These are phyloP conservation scores for Lepidothrix coronata DNA, from an alignment of 2,113 vertebrate genomes.

Conservation along the genomic window DNA sequence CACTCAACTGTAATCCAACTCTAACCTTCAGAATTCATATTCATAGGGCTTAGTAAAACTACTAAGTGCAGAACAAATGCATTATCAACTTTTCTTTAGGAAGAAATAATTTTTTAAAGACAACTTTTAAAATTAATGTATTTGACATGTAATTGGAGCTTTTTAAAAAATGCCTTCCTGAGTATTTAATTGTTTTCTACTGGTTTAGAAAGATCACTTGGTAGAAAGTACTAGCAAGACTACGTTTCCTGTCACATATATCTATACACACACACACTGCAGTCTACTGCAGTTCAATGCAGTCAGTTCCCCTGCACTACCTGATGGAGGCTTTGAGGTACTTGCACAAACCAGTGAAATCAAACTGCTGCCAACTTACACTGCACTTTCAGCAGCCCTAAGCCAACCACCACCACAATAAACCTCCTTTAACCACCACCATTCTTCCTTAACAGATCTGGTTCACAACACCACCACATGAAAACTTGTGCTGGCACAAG, in stretches of 20 bases:
- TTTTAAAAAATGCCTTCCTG: neutral
- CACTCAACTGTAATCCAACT: neutral
- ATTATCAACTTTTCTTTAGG: neutral
- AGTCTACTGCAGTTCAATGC: constrained; percentile 6
- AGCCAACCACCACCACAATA: neutral
- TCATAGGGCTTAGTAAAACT: neutral
- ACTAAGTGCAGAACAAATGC: neutral
- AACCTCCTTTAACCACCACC: neutral
- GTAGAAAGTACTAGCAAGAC: neutral
- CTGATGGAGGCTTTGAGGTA: neutral
- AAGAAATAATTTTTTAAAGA: neutral
- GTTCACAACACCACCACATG: neutral
- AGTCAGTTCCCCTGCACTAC: neutral
- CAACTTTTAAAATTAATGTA: neutral
- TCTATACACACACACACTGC: neutral
- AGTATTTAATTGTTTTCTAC: neutral
- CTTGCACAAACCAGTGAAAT: neutral
- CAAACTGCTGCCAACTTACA: neutral
- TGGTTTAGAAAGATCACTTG: neutral
- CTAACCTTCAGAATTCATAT: neutral
- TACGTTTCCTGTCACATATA: neutral
- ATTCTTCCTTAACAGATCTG: neutral
- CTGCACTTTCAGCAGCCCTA: neutral
- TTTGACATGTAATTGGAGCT: neutral
- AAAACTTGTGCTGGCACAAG: neutral